Evolutionary conservation across 2,797 vertebrate genomes (phyloP).

Genomic region (Urocyon cinereoargenteus): DNA sequence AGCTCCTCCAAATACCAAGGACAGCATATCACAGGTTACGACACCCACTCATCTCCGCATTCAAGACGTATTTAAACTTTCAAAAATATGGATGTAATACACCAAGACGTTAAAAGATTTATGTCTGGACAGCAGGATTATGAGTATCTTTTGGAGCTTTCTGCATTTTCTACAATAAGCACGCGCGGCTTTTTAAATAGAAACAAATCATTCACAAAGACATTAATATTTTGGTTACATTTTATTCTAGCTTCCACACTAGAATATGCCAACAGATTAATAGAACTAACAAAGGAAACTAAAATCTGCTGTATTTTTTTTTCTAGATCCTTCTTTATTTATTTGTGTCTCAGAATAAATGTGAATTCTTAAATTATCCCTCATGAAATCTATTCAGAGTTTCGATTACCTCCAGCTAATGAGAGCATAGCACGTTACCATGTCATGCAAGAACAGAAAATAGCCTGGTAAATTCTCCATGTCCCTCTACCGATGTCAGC

Average conservation of each 20-base stretch:
- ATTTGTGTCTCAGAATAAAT: slow-evolving; percentile 75
- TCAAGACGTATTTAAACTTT: slow-evolving; percentile 24
- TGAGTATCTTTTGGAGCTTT: slow-evolving; percentile 47
- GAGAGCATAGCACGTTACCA: slow-evolving; percentile 56
- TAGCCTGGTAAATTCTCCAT: slow-evolving; percentile 71
- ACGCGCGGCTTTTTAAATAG: slow-evolving; percentile 53
- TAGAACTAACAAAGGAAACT: slow-evolving; percentile 56
- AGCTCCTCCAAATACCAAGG: slow-evolving; percentile 16
- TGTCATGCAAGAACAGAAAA: slow-evolving; percentile 79
- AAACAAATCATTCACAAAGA: slow-evolving; percentile 66
- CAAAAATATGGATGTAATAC: slow-evolving; percentile 24
- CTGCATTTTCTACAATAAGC: slow-evolving; percentile 28
- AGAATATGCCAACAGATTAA: slow-evolving; percentile 65
- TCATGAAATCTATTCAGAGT: slow-evolving; percentile 73
- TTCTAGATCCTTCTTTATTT: slow-evolving; percentile 70
- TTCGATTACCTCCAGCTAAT: slow-evolving; percentile 56
- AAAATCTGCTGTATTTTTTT: slow-evolving; percentile 58
- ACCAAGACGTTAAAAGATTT: slow-evolving; percentile 17
- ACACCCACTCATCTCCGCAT: neutral
- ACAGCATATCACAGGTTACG: neutral
- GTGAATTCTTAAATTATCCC: slow-evolving; percentile 73
- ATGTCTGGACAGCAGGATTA: slow-evolving; percentile 27
- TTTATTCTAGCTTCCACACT: slow-evolving; percentile 59
- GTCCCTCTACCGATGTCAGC: slow-evolving; percentile 51
- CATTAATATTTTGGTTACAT: slow-evolving; percentile 63